These are phyloP conservation scores for Vanessa cardui DNA, from an alignment of 2,888 invertebrate genomes.

Conservation along the genomic window DNA sequence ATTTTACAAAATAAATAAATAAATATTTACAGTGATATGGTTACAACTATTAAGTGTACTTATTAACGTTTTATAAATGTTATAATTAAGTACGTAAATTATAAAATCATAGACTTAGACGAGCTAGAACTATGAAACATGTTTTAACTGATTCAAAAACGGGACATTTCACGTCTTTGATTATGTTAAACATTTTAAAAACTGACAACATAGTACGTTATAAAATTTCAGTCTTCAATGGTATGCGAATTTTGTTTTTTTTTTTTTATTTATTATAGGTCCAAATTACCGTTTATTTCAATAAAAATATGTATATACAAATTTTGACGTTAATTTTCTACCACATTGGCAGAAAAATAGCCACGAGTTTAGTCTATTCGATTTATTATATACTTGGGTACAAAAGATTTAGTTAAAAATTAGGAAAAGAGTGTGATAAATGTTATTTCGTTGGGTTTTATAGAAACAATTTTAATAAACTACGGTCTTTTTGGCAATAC, in stretches of 20 bases:
- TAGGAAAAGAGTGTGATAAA: neutral
- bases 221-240: conserved; percentile 29
- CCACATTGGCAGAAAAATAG: conserved; percentile 31
- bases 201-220: conserved; percentile 2
- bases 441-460: conserved; percentile 6
- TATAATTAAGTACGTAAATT: conserved; percentile 7
- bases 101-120: neutral
- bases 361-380: conserved; percentile 32
- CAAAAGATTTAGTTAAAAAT: conserved; percentile 1
- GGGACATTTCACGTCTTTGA: neutral
- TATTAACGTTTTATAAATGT: neutral
- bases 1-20: conserved; percentile 8
- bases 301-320: conserved; percentile 23
- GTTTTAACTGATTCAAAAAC: neutral
- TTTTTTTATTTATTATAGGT: neutral
- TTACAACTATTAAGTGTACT: conserved; percentile 14
- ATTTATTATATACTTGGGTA: conserved; percentile 15
- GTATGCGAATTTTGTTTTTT: conserved; percentile 12
- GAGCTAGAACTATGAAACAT: neutral
- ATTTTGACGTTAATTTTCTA: conserved; percentile 17
- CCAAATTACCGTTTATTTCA: conserved; percentile 11
- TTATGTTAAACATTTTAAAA: conserved; percentile 3
- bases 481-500: conserved; percentile 9
- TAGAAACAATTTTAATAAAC: neutral
- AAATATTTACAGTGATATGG: conserved; percentile 24